Evolutionary conservation across 2,113 vertebrate genomes (phyloP).

Genomic region (Furnarius figulus): DNA sequence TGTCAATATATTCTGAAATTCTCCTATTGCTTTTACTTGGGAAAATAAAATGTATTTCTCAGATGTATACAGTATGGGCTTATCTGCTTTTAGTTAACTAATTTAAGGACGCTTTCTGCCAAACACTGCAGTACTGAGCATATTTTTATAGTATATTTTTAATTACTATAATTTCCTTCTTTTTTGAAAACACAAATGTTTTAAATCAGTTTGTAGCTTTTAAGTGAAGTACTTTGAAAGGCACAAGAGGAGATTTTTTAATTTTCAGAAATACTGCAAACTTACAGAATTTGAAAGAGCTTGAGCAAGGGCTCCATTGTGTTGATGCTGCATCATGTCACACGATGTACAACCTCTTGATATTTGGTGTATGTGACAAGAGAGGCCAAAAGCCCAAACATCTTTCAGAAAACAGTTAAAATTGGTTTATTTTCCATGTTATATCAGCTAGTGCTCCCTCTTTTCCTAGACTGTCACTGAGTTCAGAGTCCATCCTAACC

Average conservation of each 20-base stretch:
- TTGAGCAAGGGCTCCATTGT: background rate
- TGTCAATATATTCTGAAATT: background rate
- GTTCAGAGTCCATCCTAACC: background rate
- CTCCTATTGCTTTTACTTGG: background rate
- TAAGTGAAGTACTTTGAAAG: background rate
- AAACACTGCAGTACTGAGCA: background rate
- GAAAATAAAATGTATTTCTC: conserved; percentile 17
- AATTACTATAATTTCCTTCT: background rate
- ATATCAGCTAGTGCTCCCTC: background rate
- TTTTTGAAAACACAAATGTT: background rate
- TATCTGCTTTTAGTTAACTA: background rate
- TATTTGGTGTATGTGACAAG: background rate
- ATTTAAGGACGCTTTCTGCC: background rate
- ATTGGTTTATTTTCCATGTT: background rate
- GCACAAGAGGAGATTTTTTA: too few species aligned
- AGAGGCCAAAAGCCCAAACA: background rate
- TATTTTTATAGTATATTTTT: background rate
- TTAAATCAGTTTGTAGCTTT: background rate
- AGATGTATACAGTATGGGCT: background rate
- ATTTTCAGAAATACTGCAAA: background rate
- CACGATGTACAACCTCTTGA: background rate
- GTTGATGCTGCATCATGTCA: background rate
- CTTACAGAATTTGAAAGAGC: background rate
- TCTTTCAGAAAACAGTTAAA: background rate
- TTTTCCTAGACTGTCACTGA: background rate